These are phyloP conservation scores for Halyomorpha halys DNA, from an alignment of 1,140 invertebrate species.

Conservation along the genomic window DNA sequence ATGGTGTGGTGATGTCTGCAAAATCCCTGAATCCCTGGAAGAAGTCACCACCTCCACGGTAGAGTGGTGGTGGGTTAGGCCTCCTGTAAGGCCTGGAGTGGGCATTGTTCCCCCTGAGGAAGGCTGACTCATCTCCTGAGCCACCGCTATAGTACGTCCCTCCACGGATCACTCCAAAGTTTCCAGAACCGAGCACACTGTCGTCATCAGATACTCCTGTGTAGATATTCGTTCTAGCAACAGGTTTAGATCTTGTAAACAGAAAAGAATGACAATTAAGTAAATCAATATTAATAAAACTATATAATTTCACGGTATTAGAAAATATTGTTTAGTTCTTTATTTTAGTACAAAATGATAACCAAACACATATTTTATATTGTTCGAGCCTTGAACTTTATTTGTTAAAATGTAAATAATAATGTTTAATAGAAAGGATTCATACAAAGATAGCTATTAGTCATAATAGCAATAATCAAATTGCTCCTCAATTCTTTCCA, in stretches of 20 bases:
- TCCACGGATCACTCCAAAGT: constrained; percentile 76
- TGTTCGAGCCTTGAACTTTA: too few relatives aligned
- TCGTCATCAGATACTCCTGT: constrained; percentile 17
- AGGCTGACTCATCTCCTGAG: constrained; percentile 47
- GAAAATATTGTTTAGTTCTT: too few relatives aligned
- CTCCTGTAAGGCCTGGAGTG: constrained; percentile 48
- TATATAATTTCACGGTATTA: too few relatives aligned
- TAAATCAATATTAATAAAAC: too few relatives aligned
- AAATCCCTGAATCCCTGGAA: constrained; percentile 83
- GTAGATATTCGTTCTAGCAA: constrained; percentile 1
- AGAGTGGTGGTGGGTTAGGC: constrained; percentile 39
- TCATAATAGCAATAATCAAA: too few relatives aligned
- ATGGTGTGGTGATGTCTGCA: constrained; percentile 72
- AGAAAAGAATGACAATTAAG: constrained; percentile 5
- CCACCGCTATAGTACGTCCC: constrained; percentile 67
- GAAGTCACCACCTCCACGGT: constrained; percentile 43
- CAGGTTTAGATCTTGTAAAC: constrained; percentile 12
- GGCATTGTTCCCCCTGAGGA: constrained; percentile 49
- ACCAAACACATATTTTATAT: too few relatives aligned
- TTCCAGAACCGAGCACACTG: constrained; percentile 64
- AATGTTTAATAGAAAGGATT: too few relatives aligned
- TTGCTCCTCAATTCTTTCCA: too few relatives aligned
- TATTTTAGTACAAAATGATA: too few relatives aligned
- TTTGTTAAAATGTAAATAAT: too few relatives aligned
- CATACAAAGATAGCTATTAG: too few relatives aligned